Percentiles rank a stretch among this genome's conserved stretches.
Evolutionary conservation across 2,797 vertebrate species (phyloP).

Genomic region (Peromyscus melanophrys): DNA sequence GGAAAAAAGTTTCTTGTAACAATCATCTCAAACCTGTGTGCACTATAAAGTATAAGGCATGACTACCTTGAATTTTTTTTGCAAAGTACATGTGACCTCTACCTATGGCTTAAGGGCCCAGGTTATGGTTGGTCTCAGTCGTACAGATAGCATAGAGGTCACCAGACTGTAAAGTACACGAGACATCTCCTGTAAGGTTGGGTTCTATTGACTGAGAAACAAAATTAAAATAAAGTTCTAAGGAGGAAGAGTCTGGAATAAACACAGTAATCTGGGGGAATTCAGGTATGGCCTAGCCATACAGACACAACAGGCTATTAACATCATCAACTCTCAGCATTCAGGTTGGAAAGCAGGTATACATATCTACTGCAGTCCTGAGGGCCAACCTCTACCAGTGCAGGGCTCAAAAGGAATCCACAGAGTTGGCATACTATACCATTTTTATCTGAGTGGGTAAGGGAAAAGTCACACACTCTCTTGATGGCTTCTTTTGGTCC

Average conservation of each 20-base stretch:
- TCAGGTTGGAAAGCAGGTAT: not conserved
- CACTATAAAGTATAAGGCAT: not conserved
- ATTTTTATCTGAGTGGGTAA: no score
- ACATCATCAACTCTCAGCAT: not conserved
- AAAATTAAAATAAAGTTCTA: not conserved
- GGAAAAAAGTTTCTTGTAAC: not conserved
- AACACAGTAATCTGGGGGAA: not conserved
- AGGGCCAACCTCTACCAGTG: no score
- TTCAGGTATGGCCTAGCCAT: not conserved
- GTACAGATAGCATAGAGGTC: not conserved
- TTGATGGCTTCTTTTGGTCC: no score
- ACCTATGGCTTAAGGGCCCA: not conserved
- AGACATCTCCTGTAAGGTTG: not conserved
- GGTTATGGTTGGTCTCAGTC: not conserved
- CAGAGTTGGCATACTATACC: no score
- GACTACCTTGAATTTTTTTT: not conserved
- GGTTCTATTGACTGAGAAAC: not conserved
- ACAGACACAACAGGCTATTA: not conserved
- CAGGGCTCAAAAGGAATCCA: no score
- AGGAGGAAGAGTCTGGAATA: not conserved
- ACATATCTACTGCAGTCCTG: no score
- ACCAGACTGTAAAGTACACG: not conserved
- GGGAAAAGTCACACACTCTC: no score
- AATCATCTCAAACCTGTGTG: not conserved
- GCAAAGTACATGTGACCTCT: not conserved